phyloP scores from a whole-genome alignment of 1,140 invertebrate genomes.

The Zaprionus inermis region DNA sequence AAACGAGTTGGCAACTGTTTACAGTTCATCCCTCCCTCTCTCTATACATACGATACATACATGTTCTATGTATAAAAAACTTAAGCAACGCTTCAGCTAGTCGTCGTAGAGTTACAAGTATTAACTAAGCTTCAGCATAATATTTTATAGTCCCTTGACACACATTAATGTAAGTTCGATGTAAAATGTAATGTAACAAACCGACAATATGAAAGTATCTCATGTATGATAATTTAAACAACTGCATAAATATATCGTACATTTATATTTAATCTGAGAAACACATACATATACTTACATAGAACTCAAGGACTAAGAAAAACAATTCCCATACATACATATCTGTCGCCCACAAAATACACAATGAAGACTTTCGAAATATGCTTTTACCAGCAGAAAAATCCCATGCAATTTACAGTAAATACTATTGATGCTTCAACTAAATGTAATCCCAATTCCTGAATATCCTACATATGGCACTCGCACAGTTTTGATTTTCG shows the following conservation, averaged over 20 bases:
- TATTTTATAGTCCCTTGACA: conserved; percentile 68
- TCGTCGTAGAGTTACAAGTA: conserved; percentile 53
- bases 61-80: conserved; percentile 24
- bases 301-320: conserved; percentile 46
- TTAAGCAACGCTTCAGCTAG: conserved; percentile 73
- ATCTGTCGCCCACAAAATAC: conserved; percentile 62
- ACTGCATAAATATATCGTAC: conserved; percentile 11
- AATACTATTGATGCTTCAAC: conserved; percentile 20
- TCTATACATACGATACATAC: background rate
- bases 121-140: conserved; percentile 68
- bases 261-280: conserved; percentile 18
- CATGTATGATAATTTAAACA: conserved; percentile 65
- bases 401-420: conserved; percentile 39
- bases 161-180: conserved; percentile 59
- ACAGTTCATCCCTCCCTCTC: conserved; percentile 37
- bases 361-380: conserved; percentile 51
- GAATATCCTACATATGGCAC: conserved; percentile 28
- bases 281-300: conserved; percentile 30
- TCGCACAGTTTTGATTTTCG: conserved; percentile 64
- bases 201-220: conserved; percentile 74
- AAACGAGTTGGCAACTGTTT: conserved; percentile 50
- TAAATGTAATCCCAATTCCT: conserved; percentile 14
- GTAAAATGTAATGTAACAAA: conserved; percentile 80
- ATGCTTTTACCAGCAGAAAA: conserved; percentile 12
- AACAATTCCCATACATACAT: conserved; percentile 66